phyloP scores from a whole-genome alignment of 1,140 invertebrate genomes.

The Aricia agestis region DNA sequence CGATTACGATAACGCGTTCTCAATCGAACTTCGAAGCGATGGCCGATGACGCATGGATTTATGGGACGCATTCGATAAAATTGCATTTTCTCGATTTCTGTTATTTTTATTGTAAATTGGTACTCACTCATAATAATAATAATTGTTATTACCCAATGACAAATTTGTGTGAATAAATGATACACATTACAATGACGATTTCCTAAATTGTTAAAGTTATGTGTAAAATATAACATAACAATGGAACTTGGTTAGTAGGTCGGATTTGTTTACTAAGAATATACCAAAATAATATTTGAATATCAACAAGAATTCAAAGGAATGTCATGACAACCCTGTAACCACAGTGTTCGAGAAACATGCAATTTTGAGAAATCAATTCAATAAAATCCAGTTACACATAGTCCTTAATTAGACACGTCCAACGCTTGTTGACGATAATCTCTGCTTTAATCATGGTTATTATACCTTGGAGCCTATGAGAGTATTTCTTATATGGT shows the following conservation, averaged over 20 bases:
- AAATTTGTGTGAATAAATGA: neutral
- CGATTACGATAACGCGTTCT: neutral
- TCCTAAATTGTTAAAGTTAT: neutral
- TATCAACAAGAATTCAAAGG: neutral
- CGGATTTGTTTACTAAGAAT: neutral
- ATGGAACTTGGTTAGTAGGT: neutral
- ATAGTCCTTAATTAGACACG: constrained; percentile 7
- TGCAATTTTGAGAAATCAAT: neutral
- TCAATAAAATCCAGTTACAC: neutral
- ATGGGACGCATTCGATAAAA: neutral
- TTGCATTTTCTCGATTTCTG: neutral
- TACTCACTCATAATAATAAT: too few relatives aligned
- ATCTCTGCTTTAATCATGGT: neutral
- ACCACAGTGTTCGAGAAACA: neutral
- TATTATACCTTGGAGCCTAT: too few relatives aligned
- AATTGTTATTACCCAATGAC: neutral
- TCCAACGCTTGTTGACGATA: neutral
- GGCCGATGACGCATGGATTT: too few relatives aligned
- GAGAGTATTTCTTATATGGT: too few relatives aligned
- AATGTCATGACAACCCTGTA: neutral
- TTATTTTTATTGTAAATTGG: neutral
- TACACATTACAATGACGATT: neutral
- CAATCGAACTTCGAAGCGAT: neutral
- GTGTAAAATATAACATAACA: neutral
- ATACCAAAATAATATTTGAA: neutral